These are phyloP conservation scores for Andrena camellia DNA, from an alignment of 2,888 invertebrate genomes.

Conservation along the genomic window DNA sequence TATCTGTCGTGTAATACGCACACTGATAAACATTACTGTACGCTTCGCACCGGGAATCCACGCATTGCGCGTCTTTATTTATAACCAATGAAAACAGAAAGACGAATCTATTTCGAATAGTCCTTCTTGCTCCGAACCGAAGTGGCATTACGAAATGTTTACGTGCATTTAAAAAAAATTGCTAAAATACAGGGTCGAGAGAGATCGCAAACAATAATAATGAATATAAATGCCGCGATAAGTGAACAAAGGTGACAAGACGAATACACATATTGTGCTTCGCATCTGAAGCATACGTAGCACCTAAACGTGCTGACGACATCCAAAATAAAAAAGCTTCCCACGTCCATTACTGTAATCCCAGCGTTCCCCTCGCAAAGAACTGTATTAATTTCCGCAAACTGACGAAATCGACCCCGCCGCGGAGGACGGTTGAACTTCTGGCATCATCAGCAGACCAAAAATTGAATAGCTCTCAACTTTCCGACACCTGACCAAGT, in stretches of 20 bases:
- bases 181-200: too few relatives aligned
- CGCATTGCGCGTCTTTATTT: conserved; percentile 10
- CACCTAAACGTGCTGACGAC: too few relatives aligned
- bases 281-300: too few relatives aligned
- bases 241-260: too few relatives aligned
- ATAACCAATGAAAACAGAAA: conserved; percentile 3
- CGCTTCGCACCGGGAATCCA: not conserved
- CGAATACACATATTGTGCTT: too few relatives aligned
- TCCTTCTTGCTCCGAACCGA: not conserved
- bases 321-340: too few relatives aligned
- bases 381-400: not conserved
- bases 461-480: conserved; percentile 34
- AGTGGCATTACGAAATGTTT: not conserved
- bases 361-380: too few relatives aligned
- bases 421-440: not conserved
- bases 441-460: conserved; percentile 14
- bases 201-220: too few relatives aligned
- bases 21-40: conserved; percentile 16
- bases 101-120: not conserved
- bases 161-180: too few relatives aligned
- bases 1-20: conserved; percentile 19
- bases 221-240: too few relatives aligned
- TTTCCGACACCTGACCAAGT: conserved; percentile 48
- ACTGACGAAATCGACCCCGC: not conserved
- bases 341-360: too few relatives aligned